phyloP scores from a whole-genome alignment of 2,888 invertebrate species.

The Diaphora mendica region DNA sequence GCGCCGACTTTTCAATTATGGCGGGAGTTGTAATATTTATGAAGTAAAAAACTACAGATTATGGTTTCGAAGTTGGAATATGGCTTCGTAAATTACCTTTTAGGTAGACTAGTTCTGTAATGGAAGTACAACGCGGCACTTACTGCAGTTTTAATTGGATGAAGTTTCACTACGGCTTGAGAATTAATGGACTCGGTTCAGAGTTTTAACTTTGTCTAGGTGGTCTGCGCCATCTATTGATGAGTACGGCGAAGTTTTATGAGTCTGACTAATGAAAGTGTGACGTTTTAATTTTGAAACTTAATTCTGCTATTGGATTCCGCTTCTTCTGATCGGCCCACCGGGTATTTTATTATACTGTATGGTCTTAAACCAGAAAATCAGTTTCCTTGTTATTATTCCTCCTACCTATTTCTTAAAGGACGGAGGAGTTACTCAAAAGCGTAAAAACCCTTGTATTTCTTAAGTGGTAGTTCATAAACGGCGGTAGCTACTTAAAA shows the following conservation, averaged over 20 bases:
- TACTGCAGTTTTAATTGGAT: slow-evolving; percentile 17
- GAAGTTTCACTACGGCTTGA: slow-evolving; percentile 4
- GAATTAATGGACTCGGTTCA: background rate
- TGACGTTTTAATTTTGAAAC: background rate
- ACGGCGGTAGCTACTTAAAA: no score
- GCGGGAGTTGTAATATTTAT: background rate
- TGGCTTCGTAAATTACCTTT: background rate
- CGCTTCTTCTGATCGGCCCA: no score
- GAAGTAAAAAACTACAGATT: background rate
- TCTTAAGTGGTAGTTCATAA: no score
- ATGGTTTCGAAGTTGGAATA: background rate
- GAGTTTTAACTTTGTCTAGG: slow-evolving; percentile 5
- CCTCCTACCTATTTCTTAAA: no score
- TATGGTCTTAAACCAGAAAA: no score
- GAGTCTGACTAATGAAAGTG: background rate
- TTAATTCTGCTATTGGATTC: no score
- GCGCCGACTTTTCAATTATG: background rate
- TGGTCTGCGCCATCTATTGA: background rate
- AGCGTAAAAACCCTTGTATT: no score
- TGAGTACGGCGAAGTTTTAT: background rate
- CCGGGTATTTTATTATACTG: no score
- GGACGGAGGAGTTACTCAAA: no score
- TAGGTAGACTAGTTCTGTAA: background rate
- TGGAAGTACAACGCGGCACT: background rate
- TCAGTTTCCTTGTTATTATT: no score